These are phyloP conservation scores for Callimorpha dominula DNA, from an alignment of 2,888 invertebrate genomes.

Conservation along the genomic window DNA sequence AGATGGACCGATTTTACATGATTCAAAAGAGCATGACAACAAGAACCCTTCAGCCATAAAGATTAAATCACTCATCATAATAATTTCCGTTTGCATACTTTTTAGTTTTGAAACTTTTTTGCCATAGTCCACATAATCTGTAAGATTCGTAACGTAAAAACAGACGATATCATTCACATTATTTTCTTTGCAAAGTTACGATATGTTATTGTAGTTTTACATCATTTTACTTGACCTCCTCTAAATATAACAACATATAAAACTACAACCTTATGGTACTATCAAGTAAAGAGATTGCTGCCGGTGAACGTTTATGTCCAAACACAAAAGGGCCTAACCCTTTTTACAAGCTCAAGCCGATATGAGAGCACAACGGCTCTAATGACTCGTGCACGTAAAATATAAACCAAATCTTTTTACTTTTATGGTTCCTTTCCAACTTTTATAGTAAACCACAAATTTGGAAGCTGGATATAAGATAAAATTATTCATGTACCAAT, in stretches of 20 bases:
- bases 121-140: not conserved
- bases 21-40: no score
- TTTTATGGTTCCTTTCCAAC: conserved; percentile 28
- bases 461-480: conserved; percentile 23
- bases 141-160: not conserved
- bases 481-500: conserved; percentile 4
- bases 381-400: conserved; percentile 26
- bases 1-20: no score
- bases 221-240: not conserved
- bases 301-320: not conserved
- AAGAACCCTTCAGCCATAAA: no score
- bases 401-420: conserved; percentile 31
- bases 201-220: not conserved
- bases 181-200: not conserved
- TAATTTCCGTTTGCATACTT: no score
- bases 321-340: conserved; percentile 11
- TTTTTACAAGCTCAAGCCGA: conserved; percentile 18
- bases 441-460: conserved; percentile 33
- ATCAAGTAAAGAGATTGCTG: conserved; percentile 2
- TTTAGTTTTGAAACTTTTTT: no score
- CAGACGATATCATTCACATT: not conserved
- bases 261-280: not conserved
- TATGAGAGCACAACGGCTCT: conserved; percentile 27
- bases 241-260: not conserved
- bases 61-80: no score